Conservation (phyloP, 2,113 vertebrate genomes). For the Microtus ochrogaster region DNA sequence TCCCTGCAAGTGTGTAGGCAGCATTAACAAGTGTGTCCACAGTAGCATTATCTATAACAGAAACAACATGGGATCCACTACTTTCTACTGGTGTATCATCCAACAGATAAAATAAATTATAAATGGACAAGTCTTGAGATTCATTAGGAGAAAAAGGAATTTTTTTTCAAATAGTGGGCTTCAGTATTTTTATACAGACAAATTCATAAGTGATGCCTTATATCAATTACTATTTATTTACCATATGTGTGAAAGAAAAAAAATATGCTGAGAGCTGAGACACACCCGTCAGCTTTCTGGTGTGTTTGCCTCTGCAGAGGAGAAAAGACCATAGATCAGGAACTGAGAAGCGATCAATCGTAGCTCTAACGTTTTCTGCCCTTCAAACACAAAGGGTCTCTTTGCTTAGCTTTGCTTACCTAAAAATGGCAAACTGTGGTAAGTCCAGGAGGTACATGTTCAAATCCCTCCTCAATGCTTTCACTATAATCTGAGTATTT, state of each 20-base stretch:
- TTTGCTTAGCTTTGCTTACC: conserved; percentile 32
- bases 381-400: background rate
- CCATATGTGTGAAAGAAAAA: background rate
- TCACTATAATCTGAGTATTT: background rate
- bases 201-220: background rate
- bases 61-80: background rate
- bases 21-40: background rate
- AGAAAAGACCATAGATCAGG: background rate
- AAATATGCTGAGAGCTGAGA: background rate
- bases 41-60: background rate
- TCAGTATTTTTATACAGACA: background rate
- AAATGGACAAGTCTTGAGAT: background rate
- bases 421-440: background rate
- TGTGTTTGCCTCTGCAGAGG: background rate
- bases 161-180: background rate
- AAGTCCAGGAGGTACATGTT: background rate
- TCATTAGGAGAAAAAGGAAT: background rate
- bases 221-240: background rate
- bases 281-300: background rate
- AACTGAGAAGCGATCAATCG: background rate
- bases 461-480: background rate
- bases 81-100: background rate
- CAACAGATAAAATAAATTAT: background rate
- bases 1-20: too few species aligned
- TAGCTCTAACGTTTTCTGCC: background rate